Evolutionary conservation across 2,888 invertebrate species (phyloP), one percentile per base, ranked within the genome.

Genomic region (Ypsolopha sequella): DNA sequence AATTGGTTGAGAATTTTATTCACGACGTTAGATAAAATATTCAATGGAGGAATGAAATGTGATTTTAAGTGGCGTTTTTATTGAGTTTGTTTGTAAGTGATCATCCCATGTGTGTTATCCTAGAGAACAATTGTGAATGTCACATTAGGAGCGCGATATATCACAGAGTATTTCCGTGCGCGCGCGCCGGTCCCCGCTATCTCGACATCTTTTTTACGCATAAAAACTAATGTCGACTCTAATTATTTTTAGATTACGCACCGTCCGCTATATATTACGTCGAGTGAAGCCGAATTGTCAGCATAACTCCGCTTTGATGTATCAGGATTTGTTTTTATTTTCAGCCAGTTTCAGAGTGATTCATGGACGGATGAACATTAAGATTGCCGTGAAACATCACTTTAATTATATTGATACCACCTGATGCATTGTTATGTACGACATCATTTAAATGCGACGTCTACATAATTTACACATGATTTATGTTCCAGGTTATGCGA

Each of bases 181-280:
- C 82, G 69, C 78, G 55, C 63, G 70, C 66, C 70, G 67, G 71
- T 66, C 56, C 69, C 66, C 67, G 66, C 68, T 70, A 75, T 72
- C 70, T 64, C 70, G 70, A 70, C 72, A 71, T 78, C 77, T 84
- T 84, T 84, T 86, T 85, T 84, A 85, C 76, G 78, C 77, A 76
- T 81, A 84, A 86, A 85, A 85, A 86, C 85, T 80, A 84, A 84
- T 84, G 84, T 81, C 82, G 72, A 72, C 71, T 80, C 81, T 86
- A 85, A 86, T 86, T 86, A 86, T 86, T 86, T 86, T 84, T 86
- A 84, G 85, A 85, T 85, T 82, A 82, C 84, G 79, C 74, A 80
- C 80, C 82, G 84, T 74, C 77, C 70, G 81, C 78, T 71, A 78
- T 86, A 86, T 81, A 80, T 84, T 82, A 80, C 75, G 80, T 72